These are phyloP conservation scores for Nyctereutes procyonoides DNA, from an alignment of 2,113 vertebrate genomes.

Conservation along the genomic window DNA sequence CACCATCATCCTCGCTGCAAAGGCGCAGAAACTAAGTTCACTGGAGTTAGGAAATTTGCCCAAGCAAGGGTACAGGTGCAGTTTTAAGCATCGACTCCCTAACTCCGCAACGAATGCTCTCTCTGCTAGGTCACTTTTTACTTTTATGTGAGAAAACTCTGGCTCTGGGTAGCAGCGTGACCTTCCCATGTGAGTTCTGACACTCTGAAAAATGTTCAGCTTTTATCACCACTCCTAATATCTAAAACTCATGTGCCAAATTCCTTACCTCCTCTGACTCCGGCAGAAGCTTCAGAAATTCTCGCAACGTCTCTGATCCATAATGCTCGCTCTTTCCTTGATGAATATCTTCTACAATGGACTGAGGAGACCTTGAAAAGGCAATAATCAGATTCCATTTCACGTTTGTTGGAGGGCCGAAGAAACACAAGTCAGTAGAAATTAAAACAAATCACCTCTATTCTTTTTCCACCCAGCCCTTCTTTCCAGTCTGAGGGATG, in stretches of 20 bases:
- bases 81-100: neutral
- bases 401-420: constrained; percentile 29
- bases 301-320: constrained; percentile 92
- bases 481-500: neutral
- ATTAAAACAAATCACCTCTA: constrained; percentile 2
- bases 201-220: neutral
- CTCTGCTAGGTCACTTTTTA: neutral
- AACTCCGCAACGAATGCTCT: neutral
- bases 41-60: neutral
- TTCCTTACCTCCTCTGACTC: constrained; percentile 94
- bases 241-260: neutral
- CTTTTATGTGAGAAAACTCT: neutral
- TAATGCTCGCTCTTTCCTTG: constrained; percentile 92
- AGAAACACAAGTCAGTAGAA: constrained; percentile 52
- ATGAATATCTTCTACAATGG: constrained; percentile 95
- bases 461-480: neutral
- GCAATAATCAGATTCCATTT: constrained; percentile 74
- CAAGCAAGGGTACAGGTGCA: neutral
- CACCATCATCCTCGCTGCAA: neutral
- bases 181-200: neutral
- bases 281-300: constrained; percentile 96
- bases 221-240: neutral
- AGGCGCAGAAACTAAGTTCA: constrained; percentile 2
- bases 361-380: constrained; percentile 92
- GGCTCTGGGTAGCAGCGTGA: neutral